Evolutionary conservation across 2,797 vertebrate genomes (phyloP).

Genomic region (Phrynocephalus forsythii): DNA sequence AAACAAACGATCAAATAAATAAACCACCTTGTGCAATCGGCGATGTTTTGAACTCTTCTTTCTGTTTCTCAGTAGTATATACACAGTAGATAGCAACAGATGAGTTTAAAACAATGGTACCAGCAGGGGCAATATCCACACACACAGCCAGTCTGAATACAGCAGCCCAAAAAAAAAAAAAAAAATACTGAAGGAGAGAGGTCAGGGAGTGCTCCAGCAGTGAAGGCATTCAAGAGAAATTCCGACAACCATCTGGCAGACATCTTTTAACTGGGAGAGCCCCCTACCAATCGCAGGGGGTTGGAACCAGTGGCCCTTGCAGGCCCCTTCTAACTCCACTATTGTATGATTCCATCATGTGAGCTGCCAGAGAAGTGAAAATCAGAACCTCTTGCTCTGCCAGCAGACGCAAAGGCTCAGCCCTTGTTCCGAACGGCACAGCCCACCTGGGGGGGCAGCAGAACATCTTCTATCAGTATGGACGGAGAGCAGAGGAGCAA

Average conservation of each 20-base stretch:
- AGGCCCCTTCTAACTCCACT: too few species aligned
- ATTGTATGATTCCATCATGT: too few species aligned
- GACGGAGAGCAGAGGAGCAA: neutral
- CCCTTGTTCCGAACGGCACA: neutral
- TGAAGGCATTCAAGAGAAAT: too few species aligned
- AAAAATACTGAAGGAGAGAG: neutral
- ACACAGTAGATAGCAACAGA: too few species aligned
- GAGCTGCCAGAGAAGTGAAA: too few species aligned
- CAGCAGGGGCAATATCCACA: too few species aligned
- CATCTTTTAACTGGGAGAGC: too few species aligned
- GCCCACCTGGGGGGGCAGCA: conserved; percentile 10
- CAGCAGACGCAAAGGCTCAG: too few species aligned
- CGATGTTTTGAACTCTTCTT: neutral
- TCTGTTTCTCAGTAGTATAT: neutral
- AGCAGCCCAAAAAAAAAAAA: neutral
- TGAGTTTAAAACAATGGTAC: neutral
- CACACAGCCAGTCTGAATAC: neutral
- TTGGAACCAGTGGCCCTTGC: too few species aligned
- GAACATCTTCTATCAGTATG: neutral
- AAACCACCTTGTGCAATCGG: neutral
- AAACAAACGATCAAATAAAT: neutral
- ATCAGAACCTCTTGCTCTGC: neutral
- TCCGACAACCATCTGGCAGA: too few species aligned
- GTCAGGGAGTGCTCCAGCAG: too few species aligned
- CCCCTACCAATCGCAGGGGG: too few species aligned